phyloP scores from a whole-genome alignment of 2,113 vertebrate genomes.

The Petrocephalus zakoni region DNA sequence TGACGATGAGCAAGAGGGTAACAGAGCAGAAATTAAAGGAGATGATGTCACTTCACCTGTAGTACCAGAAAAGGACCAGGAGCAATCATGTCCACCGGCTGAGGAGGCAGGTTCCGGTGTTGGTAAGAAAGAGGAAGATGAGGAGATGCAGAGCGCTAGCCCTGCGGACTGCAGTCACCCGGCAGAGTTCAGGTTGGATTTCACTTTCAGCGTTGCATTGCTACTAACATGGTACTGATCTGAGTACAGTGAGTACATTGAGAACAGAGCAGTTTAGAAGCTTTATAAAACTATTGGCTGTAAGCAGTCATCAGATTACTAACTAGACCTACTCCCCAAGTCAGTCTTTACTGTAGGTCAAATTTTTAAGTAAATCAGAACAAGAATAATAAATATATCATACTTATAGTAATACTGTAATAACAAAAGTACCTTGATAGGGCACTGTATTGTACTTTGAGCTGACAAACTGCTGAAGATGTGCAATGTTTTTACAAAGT shows the following conservation, averaged over 20 bases:
- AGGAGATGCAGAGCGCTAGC: conserved; percentile 63
- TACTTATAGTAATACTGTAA: background rate
- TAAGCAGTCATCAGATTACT: background rate
- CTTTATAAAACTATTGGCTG: background rate
- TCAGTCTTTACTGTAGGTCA: background rate
- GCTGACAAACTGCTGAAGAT: background rate
- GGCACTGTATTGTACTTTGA: background rate
- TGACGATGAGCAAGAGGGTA: conserved; percentile 66
- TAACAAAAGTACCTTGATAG: background rate
- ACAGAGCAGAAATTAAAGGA: conserved; percentile 48
- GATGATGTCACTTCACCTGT: conserved; percentile 33
- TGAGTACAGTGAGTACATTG: background rate
- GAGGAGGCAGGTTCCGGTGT: conserved; percentile 42
- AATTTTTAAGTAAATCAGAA: background rate
- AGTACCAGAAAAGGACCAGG: conserved; percentile 24
- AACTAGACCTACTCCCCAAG: background rate
- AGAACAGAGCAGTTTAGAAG: background rate
- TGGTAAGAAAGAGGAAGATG: conserved; percentile 25
- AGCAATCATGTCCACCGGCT: conserved; percentile 9
- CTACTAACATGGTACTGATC: background rate
- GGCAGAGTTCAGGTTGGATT: conserved; percentile 85
- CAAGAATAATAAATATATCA: background rate
- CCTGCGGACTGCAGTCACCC: conserved; percentile 72
- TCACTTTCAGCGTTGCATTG: background rate
- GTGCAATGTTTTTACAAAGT: background rate